Conservation (phyloP, 2,797 vertebrate species). For the Moxostoma hubbsi region DNA sequence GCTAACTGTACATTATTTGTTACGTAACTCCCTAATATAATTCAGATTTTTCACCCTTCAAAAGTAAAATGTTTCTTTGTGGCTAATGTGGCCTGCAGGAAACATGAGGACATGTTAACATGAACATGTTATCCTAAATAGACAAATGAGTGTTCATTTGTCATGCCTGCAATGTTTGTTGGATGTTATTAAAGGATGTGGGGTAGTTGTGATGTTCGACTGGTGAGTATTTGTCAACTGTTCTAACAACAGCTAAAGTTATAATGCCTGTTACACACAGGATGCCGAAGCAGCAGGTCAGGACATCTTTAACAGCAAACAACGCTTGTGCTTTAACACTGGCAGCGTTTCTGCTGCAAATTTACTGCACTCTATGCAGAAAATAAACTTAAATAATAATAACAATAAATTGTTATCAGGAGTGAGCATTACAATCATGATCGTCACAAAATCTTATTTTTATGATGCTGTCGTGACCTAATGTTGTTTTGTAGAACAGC, state of each 20-base stretch:
- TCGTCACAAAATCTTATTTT: too few relatives aligned
- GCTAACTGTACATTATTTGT: not conserved
- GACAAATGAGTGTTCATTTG: not conserved
- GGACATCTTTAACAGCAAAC: too few relatives aligned
- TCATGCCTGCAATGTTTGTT: conserved; percentile 8
- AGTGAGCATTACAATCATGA: too few relatives aligned
- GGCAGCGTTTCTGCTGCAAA: too few relatives aligned
- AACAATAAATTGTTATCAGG: too few relatives aligned
- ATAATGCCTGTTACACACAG: not conserved
- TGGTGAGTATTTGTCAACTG: conserved; percentile 7
- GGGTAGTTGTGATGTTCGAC: not conserved
- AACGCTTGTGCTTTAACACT: too few relatives aligned
- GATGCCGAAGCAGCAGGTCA: too few relatives aligned
- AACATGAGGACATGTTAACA: not conserved
- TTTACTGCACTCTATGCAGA: too few relatives aligned
- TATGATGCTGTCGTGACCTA: too few relatives aligned
- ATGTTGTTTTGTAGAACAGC: too few relatives aligned
- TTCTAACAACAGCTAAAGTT: not conserved
- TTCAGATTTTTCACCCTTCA: not conserved
- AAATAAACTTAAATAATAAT: too few relatives aligned
- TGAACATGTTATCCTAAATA: not conserved
- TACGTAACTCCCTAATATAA: not conserved
- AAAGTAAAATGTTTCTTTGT: not conserved
- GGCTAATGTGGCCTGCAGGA: not conserved
- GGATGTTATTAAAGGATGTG: not conserved